phyloP scores from a whole-genome alignment of 1,140 invertebrate species.

The Paraescarpia echinospica region DNA sequence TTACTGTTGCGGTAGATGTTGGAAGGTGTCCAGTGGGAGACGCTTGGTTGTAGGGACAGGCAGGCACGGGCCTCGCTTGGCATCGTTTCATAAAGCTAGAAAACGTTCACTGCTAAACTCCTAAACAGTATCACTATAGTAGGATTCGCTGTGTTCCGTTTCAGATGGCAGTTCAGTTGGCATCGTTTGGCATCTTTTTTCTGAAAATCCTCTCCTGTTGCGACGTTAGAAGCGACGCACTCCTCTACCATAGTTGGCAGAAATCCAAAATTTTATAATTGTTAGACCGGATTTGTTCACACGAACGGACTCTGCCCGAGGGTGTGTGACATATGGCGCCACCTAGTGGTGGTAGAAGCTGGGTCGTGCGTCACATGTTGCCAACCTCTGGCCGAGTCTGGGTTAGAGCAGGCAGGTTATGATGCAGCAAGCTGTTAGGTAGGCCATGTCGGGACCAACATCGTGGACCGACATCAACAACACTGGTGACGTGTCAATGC shows the following conservation, averaged over 20 bases:
- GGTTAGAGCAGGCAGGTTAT: background rate
- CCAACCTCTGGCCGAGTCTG: background rate
- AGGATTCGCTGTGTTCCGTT: background rate
- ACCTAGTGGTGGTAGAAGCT: background rate
- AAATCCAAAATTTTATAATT: background rate
- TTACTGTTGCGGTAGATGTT: constrained; percentile 1
- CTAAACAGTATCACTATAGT: background rate
- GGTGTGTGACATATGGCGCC: background rate
- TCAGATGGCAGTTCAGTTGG: background rate
- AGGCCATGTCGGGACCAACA: background rate
- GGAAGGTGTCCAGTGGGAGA: background rate
- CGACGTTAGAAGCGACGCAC: background rate
- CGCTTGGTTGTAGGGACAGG: background rate
- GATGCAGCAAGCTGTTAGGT: background rate
- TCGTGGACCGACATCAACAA: background rate
- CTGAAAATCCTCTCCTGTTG: background rate
- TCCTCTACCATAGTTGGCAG: no score
- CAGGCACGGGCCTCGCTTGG: background rate
- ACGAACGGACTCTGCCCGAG: background rate
- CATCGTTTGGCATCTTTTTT: background rate
- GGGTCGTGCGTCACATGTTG: background rate
- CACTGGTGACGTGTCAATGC: background rate
- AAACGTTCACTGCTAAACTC: background rate
- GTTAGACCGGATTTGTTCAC: background rate
- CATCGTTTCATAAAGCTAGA: constrained; percentile 1